Percentiles rank a stretch among this genome's conserved stretches.
phyloP scores from a whole-genome alignment of 2,113 vertebrate genomes.

The Aramus guarauna region DNA sequence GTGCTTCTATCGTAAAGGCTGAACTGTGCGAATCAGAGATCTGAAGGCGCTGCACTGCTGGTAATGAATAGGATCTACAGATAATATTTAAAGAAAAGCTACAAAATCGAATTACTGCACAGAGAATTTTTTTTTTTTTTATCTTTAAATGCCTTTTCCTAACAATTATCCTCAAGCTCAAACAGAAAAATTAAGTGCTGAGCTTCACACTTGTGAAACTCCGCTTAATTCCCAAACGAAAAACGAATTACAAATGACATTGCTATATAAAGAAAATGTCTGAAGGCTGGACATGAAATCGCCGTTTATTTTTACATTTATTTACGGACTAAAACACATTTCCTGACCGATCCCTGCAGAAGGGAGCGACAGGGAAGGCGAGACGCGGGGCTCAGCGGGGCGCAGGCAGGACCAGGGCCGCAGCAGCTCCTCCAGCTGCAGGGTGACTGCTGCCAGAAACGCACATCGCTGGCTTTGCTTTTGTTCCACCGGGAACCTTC shows the following conservation, averaged over 20 bases:
- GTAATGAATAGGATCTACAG: constrained; percentile 4
- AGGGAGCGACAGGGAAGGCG: background rate
- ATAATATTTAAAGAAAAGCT: constrained; percentile 31
- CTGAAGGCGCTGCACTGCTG: constrained; percentile 31
- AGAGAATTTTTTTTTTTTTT: background rate
- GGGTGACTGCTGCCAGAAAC: background rate
- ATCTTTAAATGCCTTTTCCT: background rate
- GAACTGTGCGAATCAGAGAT: constrained; percentile 9
- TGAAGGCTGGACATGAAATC: background rate
- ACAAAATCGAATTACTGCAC: background rate
- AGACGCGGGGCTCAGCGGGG: background rate
- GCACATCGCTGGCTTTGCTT: accelerated
- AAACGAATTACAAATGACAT: too few relatives aligned
- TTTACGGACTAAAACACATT: background rate
- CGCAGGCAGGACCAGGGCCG: background rate
- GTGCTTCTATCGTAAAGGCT: background rate
- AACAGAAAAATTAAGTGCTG: background rate
- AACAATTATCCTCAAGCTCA: background rate
- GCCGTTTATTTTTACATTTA: background rate
- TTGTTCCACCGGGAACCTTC: background rate
- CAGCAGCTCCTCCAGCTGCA: background rate
- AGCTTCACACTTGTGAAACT: background rate
- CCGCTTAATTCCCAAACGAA: background rate
- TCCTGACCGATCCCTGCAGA: accelerated
- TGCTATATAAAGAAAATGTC: accelerated